A percentile compares a stretch with the other conserved stretches of the same genome.
phyloP scores from a whole-genome alignment of 2,888 invertebrate species.

The Entomobrya multifasciata region DNA sequence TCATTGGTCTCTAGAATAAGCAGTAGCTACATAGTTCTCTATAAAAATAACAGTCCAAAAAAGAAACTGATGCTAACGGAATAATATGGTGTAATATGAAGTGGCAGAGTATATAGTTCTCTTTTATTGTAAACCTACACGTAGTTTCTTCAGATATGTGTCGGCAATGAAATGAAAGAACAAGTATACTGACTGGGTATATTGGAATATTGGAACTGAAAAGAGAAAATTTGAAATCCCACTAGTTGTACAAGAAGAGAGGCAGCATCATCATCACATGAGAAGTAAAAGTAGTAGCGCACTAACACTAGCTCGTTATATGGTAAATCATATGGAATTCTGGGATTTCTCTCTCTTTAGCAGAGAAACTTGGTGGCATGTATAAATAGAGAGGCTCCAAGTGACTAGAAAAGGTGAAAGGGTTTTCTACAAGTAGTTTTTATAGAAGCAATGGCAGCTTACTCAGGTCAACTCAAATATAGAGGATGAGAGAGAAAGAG shows the following conservation, averaged over 20 bases:
- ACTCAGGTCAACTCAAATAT: neutral
- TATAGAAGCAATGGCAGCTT: neutral
- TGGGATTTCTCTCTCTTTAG: slow-evolving; percentile 1
- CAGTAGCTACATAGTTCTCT: neutral
- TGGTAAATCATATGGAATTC: slow-evolving; percentile 25
- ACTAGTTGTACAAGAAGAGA: neutral
- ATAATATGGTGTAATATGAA: slow-evolving; percentile 1
- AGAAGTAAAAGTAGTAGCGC: neutral
- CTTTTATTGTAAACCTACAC: slow-evolving; percentile 26
- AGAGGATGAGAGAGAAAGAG: neutral
- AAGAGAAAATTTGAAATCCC: too few relatives aligned
- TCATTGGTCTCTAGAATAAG: slow-evolving; percentile 52
- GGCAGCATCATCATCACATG: neutral
- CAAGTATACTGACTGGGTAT: slow-evolving; percentile 24
- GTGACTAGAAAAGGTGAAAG: slow-evolving; percentile 53
- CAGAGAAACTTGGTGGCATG: neutral
- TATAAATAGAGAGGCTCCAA: neutral
- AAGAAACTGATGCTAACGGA: neutral
- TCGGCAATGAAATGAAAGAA: slow-evolving; percentile 11
- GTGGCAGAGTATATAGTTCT: slow-evolving; percentile 27
- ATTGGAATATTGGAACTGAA: neutral
- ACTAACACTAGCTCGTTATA: neutral
- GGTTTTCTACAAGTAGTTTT: slow-evolving; percentile 39
- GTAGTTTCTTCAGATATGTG: slow-evolving; percentile 9
- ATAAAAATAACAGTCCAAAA: neutral